Conservation (phyloP, 1,140 invertebrate species). For the Adoxophyes honmai region DNA sequence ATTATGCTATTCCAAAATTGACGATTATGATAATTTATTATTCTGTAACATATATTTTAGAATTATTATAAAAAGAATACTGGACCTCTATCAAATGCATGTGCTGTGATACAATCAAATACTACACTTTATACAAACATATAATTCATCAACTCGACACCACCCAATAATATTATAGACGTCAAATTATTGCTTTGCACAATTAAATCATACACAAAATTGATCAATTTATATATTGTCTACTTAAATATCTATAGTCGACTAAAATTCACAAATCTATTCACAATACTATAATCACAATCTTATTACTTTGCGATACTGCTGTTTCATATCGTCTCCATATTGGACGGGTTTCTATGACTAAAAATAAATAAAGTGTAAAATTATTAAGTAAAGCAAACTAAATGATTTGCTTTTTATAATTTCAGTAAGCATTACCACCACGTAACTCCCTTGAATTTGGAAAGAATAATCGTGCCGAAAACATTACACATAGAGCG, state of each 20-base stretch:
- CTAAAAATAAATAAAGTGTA: constrained; percentile 9
- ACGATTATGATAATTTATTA: too few species aligned
- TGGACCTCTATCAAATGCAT: background rate
- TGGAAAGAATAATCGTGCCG: too few species aligned
- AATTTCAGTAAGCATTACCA: too few species aligned
- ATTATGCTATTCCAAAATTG: background rate
- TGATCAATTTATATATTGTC: constrained; percentile 5
- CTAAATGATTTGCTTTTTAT: too few species aligned
- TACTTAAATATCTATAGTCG: constrained; percentile 1
- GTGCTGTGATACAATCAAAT: background rate
- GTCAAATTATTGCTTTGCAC: constrained; percentile 5
- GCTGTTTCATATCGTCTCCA: constrained; percentile 2
- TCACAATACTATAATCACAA: constrained; percentile 5
- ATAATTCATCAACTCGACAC: background rate
- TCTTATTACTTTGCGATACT: constrained; percentile 9
- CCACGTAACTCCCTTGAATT: too few species aligned
- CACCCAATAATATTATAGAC: background rate
- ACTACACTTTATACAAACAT: background rate
- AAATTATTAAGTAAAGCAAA: background rate
- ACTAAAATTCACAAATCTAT: constrained; percentile 9
- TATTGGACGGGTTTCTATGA: constrained; percentile 6
- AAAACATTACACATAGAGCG: too few species aligned
- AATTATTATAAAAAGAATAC: background rate
- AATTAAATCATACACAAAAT: background rate
- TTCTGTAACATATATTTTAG: too few species aligned